A percentile compares a stretch with the other conserved stretches of the same genome.
Conservation (phyloP, 2,888 invertebrate species). For the Epirrita christyi region DNA sequence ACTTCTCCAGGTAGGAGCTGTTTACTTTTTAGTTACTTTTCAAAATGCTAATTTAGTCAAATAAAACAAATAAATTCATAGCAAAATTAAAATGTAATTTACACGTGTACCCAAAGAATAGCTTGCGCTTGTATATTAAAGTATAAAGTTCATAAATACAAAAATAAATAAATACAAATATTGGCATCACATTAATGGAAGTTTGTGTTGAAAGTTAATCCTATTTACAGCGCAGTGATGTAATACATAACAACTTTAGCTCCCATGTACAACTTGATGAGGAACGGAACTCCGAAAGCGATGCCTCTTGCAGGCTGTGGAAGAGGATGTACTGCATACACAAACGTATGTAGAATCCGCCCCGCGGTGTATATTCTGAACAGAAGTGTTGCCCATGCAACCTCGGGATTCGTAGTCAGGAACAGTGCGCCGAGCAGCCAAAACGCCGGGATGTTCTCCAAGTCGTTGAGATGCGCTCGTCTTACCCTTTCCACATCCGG, state of each 20-base stretch:
- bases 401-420: conserved; percentile 80
- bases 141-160: too few relatives aligned
- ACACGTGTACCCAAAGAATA: too few relatives aligned
- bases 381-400: conserved; percentile 52
- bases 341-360: conserved; percentile 85
- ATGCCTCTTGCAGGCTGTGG: conserved; percentile 81
- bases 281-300: conserved; percentile 55
- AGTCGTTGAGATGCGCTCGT: conserved; percentile 88
- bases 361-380: conserved; percentile 78
- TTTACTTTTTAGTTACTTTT: too few relatives aligned
- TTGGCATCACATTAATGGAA: too few relatives aligned
- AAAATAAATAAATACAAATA: too few relatives aligned
- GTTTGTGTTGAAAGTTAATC: too few relatives aligned
- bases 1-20: too few relatives aligned
- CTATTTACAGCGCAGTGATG: conserved; percentile 42
- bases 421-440: conserved; percentile 84
- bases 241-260: conserved; percentile 56
- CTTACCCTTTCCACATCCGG: conserved; percentile 69
- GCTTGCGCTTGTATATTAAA: too few relatives aligned
- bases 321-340: conserved; percentile 86
- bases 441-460: conserved; percentile 89
- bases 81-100: too few relatives aligned
- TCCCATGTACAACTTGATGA: conserved; percentile 66
- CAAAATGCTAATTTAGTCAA: too few relatives aligned
- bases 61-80: too few relatives aligned